A percentile compares a stretch with the other conserved stretches of the same genome.
phyloP scores from a whole-genome alignment of 1,140 invertebrate genomes.

The Drosophila sulfurigaster region DNA sequence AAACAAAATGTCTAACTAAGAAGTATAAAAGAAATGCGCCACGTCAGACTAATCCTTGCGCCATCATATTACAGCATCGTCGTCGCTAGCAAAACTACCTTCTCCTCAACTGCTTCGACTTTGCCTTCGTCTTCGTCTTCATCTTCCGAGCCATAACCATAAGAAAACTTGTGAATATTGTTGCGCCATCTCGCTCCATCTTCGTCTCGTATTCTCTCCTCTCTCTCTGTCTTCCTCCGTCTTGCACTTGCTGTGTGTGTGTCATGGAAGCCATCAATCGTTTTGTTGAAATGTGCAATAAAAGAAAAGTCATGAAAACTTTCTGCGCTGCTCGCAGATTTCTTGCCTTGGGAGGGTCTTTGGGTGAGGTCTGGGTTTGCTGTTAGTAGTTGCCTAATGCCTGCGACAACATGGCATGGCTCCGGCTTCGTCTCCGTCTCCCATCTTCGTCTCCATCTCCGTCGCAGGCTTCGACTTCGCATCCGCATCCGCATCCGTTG shows the following conservation, averaged over 20 bases:
- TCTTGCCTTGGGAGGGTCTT: slow-evolving; percentile 30
- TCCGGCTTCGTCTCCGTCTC: not conserved
- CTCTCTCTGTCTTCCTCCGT: not conserved
- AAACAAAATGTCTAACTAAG: slow-evolving; percentile 76
- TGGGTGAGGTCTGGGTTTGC: slow-evolving; percentile 27
- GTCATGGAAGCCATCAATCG: slow-evolving; percentile 85
- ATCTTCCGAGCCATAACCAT: slow-evolving; percentile 8
- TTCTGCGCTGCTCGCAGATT: slow-evolving; percentile 81
- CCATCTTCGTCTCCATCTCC: slow-evolving; percentile 6
- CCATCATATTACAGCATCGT: slow-evolving; percentile 73
- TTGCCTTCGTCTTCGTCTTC: slow-evolving; percentile 4
- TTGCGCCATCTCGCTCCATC: slow-evolving; percentile 21
- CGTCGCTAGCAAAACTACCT: slow-evolving; percentile 40
- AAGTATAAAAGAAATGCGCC: slow-evolving; percentile 59
- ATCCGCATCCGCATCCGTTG: slow-evolving; percentile 35
- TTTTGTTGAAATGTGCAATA: slow-evolving; percentile 85
- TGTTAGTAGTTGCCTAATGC: slow-evolving; percentile 78
- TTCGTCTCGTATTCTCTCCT: slow-evolving; percentile 34
- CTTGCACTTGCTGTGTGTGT: slow-evolving; percentile 20
- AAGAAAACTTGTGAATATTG: slow-evolving; percentile 81
- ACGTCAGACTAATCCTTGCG: slow-evolving; percentile 79
- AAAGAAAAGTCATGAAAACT: slow-evolving; percentile 85
- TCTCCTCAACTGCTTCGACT: not conserved
- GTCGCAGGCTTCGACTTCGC: slow-evolving; percentile 14
- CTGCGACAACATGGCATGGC: slow-evolving; percentile 72